Evolutionary conservation across 2,797 vertebrate species (phyloP).

Genomic region (Pipistrellus pipistrellus): DNA sequence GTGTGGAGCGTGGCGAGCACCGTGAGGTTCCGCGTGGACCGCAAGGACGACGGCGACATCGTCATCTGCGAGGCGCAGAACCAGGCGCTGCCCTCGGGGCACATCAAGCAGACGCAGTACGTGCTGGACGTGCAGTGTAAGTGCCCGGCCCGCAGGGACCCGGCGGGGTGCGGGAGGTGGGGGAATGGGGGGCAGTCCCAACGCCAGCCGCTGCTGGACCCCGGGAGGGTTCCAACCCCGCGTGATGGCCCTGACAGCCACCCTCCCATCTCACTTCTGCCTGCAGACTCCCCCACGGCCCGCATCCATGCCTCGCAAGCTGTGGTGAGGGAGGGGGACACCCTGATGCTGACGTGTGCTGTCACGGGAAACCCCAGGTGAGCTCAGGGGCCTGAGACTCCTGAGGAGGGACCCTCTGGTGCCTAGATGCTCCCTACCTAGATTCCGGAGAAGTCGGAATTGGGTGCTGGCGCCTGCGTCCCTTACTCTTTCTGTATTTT

Average conservation of each 20-base stretch:
- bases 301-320: constrained; percentile 92
- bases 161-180: background rate
- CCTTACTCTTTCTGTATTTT: constrained; percentile 12
- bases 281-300: constrained; percentile 88
- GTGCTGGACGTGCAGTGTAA: constrained; percentile 95
- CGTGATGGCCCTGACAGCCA: background rate
- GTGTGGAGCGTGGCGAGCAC: constrained; percentile 93
- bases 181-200: background rate
- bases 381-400: constrained; percentile 79
- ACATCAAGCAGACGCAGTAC: constrained; percentile 94
- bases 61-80: constrained; percentile 94
- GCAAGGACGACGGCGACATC: constrained; percentile 93
- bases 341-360: constrained; percentile 92
- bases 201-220: background rate
- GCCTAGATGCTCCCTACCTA: background rate
- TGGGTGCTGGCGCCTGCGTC: background rate
- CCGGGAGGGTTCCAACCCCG: background rate
- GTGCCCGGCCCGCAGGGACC: constrained; percentile 65
- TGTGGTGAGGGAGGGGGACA: constrained; percentile 95
- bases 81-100: constrained; percentile 89
- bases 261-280: constrained; percentile 57
- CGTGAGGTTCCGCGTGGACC: constrained; percentile 92
- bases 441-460: constrained; percentile 26
- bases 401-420: background rate
- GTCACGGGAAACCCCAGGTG: constrained; percentile 94